These are phyloP conservation scores for Trichogramma pretiosum DNA, from an alignment of 1,140 invertebrate species.

Conservation along the genomic window DNA sequence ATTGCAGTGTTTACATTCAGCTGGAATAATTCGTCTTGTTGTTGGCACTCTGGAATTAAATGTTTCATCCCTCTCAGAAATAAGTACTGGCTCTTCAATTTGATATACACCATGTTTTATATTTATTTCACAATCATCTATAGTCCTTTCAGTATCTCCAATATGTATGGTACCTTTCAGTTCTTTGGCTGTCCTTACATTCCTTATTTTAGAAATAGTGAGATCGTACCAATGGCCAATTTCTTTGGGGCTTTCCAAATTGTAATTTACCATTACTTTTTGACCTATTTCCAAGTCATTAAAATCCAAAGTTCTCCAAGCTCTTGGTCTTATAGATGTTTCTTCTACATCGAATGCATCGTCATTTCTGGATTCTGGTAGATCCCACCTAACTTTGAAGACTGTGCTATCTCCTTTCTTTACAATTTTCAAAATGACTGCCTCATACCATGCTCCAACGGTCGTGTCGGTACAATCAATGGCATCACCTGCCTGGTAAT, in stretches of 20 bases:
- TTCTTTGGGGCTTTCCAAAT: constrained; percentile 59
- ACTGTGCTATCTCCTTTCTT: constrained; percentile 31
- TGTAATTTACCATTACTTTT: constrained; percentile 68
- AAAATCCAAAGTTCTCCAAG: constrained; percentile 48
- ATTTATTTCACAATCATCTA: constrained; percentile 46
- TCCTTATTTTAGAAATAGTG: constrained; percentile 39
- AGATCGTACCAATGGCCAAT: constrained; percentile 70
- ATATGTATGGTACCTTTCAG: constrained; percentile 35
- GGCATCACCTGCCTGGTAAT: constrained; percentile 59
- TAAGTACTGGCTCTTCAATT: constrained; percentile 43
- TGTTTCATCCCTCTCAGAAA: constrained; percentile 31
- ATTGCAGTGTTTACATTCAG: constrained; percentile 56
- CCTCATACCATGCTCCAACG: constrained; percentile 58
- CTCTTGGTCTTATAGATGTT: constrained; percentile 59
- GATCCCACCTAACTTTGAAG: constrained; percentile 45
- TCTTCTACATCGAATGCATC: constrained; percentile 44
- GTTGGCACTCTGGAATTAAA: constrained; percentile 22
- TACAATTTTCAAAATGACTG: constrained; percentile 45
- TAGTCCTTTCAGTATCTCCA: constrained; percentile 22
- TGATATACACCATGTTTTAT: constrained; percentile 47
- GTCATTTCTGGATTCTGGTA: constrained; percentile 34
- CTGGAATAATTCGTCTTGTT: constrained; percentile 30
- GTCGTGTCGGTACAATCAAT: constrained; percentile 56
- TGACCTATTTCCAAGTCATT: constrained; percentile 53
- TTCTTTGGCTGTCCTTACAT: constrained; percentile 22